Evolutionary conservation across 2,113 vertebrate genomes (phyloP).

Genomic region (Heptranchias perlo): DNA sequence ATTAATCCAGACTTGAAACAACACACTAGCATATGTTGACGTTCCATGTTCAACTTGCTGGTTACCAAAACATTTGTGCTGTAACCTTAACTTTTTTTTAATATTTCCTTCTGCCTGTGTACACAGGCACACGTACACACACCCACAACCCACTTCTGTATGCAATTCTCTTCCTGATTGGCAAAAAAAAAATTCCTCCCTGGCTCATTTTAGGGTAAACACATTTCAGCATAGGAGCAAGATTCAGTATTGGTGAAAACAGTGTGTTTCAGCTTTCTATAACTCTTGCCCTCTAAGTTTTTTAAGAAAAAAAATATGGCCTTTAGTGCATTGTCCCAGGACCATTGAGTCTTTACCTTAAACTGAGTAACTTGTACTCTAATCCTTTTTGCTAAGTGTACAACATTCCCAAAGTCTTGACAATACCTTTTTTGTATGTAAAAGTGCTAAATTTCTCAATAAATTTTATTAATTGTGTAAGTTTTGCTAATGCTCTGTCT

Average conservation of each 20-base stretch:
- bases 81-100: neutral
- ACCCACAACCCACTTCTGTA: neutral
- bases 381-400: neutral
- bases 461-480: neutral
- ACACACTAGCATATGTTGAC: neutral
- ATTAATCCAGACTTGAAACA: neutral
- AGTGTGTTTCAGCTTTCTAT: neutral
- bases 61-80: neutral
- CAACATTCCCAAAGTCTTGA: neutral
- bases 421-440: neutral
- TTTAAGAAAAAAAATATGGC: neutral
- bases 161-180: neutral
- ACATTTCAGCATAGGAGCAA: neutral
- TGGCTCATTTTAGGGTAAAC: neutral
- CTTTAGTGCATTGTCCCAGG: neutral
- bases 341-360: neutral
- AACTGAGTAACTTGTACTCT: neutral
- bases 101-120: too few relatives aligned
- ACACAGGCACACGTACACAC: too few relatives aligned
- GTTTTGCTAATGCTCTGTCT: neutral
- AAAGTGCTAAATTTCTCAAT: neutral
- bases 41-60: neutral
- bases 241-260: neutral
- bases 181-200: too few relatives aligned
- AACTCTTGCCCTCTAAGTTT: neutral